A percentile compares a stretch with the other conserved stretches of the same genome.
phyloP scores from a whole-genome alignment of 2,113 vertebrate species.

The Ranitomeya imitator region DNA sequence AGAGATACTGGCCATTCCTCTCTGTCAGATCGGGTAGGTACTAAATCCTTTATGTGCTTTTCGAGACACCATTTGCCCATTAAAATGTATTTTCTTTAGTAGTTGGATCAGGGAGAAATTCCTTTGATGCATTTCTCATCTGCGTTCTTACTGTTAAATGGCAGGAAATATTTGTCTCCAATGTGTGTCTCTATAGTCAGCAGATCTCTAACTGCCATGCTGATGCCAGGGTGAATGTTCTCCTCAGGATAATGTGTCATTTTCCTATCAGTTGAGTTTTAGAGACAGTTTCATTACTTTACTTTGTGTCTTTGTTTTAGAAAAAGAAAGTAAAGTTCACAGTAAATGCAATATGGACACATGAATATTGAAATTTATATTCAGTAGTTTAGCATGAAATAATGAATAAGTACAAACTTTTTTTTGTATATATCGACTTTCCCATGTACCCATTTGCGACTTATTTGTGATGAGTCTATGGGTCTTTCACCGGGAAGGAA shows the following conservation, averaged over 20 bases:
- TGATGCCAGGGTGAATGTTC: not conserved
- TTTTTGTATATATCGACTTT: too few relatives aligned
- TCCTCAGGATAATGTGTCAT: not conserved
- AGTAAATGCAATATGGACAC: not conserved
- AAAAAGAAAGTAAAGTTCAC: not conserved
- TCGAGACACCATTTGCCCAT: constrained; percentile 20
- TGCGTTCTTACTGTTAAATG: constrained; percentile 21
- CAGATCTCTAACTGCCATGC: not conserved
- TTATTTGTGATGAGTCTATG: not conserved
- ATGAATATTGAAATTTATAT: too few relatives aligned
- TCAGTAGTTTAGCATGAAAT: too few relatives aligned
- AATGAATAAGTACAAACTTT: too few relatives aligned
- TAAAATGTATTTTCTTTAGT: constrained; percentile 36
- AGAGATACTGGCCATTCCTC: constrained; percentile 6
- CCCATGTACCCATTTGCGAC: not conserved
- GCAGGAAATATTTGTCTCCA: constrained; percentile 27
- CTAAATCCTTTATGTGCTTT: constrained; percentile 19
- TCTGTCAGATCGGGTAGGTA: constrained; percentile 23
- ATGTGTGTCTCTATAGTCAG: constrained; percentile 7
- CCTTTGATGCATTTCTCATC: constrained; percentile 32
- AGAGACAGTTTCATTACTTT: not conserved
- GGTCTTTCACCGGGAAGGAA: too few relatives aligned
- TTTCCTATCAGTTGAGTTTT: not conserved
- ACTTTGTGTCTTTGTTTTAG: not conserved
- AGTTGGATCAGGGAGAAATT: constrained; percentile 17